A percentile compares a stretch with the other conserved stretches of the same genome.
These are phyloP conservation scores for Jaculus jaculus DNA, from an alignment of 2,113 vertebrate species.

Conservation along the genomic window DNA sequence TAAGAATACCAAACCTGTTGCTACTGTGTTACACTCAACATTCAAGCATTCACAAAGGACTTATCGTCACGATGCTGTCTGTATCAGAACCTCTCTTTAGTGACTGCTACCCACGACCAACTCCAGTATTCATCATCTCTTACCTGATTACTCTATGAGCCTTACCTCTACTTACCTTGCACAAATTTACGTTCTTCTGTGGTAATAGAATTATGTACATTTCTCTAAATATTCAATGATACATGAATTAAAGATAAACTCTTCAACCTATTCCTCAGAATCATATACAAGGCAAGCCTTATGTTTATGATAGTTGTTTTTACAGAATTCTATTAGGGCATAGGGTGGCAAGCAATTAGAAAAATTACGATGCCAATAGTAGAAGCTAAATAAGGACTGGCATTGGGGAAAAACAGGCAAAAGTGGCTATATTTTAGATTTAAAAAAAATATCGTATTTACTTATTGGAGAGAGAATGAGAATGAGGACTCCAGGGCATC, in stretches of 20 bases:
- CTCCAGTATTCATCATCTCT: not conserved
- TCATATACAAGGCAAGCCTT: not conserved
- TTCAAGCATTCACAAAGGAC: no score
- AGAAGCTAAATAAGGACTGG: not conserved
- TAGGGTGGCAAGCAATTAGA: not conserved
- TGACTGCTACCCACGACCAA: not conserved
- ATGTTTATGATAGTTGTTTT: not conserved
- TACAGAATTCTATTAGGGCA: constrained; percentile 5
- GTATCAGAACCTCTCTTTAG: not conserved
- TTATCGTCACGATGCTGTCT: not conserved
- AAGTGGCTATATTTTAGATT: no score
- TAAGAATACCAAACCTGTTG: not conserved
- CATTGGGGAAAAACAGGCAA: not conserved
- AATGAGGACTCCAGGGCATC: no score
- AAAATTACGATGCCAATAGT: not conserved
- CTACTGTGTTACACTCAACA: no score
- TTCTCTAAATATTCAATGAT: not conserved
- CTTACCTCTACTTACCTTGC: not conserved
- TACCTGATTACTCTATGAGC: not conserved
- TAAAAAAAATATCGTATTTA: no score
- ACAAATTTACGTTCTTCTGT: not conserved
- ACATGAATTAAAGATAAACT: constrained; percentile 1
- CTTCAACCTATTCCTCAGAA: not conserved
- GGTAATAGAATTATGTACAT: not conserved
- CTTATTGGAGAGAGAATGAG: no score